A percentile compares a stretch with the other conserved stretches of the same genome.
These are phyloP conservation scores for Plagodis pulveraria DNA, from an alignment of 2,888 invertebrate species.

Conservation along the genomic window DNA sequence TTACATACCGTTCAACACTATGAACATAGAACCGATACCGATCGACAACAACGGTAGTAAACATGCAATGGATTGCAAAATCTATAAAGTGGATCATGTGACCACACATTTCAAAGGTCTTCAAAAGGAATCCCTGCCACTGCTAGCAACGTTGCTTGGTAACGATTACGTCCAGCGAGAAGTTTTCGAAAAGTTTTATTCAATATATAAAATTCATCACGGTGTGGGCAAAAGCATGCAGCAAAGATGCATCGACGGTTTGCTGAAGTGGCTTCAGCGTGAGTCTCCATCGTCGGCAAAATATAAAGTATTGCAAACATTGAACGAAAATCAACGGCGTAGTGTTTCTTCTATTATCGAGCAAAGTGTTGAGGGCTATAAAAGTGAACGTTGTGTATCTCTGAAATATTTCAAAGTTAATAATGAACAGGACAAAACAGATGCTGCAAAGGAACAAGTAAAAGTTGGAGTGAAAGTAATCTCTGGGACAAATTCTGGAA, in stretches of 20 bases:
- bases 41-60: slow-evolving; percentile 54
- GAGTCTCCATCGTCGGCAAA: slow-evolving; percentile 89
- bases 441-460: slow-evolving; percentile 1
- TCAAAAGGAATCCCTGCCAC: slow-evolving; percentile 88
- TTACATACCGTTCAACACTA: slow-evolving; percentile 91
- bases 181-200: slow-evolving; percentile 88
- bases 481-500: slow-evolving; percentile 36
- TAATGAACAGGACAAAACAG: slow-evolving; percentile 27
- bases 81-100: slow-evolving; percentile 90
- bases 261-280: slow-evolving; percentile 91
- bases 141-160: slow-evolving; percentile 93
- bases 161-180: slow-evolving; percentile 93
- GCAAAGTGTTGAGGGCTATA: slow-evolving; percentile 87
- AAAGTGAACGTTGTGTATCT: slow-evolving; percentile 83
- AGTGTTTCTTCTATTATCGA: slow-evolving; percentile 85
- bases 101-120: slow-evolving; percentile 87
- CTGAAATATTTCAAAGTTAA: slow-evolving; percentile 82
- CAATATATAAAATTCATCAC: slow-evolving; percentile 85
- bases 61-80: slow-evolving; percentile 86
- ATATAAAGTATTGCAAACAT: slow-evolving; percentile 86
- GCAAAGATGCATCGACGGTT: slow-evolving; percentile 88
- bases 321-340: slow-evolving; percentile 80
- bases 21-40: slow-evolving; percentile 79
- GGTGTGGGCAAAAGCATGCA: slow-evolving; percentile 83
- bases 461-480: slow-evolving; percentile 28